Evolutionary conservation across 1,140 invertebrate species (phyloP).

Genomic region (Papilio glaucus): DNA sequence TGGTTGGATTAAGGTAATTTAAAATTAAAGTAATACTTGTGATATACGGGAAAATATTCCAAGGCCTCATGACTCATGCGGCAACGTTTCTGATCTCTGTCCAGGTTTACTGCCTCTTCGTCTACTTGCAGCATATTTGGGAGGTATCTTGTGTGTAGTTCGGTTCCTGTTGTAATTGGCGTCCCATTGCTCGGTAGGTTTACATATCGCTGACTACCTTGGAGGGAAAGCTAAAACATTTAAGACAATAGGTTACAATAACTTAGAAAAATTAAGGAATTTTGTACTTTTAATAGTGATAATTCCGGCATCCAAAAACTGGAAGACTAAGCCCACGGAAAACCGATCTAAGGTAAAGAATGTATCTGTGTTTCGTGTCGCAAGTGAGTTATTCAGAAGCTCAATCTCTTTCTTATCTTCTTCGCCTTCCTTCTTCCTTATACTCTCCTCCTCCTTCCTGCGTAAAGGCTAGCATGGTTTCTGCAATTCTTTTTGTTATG

Average conservation of each 20-base stretch:
- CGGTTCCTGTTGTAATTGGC: conserved; percentile 53
- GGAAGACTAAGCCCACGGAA: no score
- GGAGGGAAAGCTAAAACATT: conserved; percentile 46
- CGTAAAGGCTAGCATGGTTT: no score
- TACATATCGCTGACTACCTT: conserved; percentile 50
- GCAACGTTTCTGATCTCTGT: conserved; percentile 49
- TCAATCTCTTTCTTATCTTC: no score
- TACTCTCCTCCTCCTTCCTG: no score
- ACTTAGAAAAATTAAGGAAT: no score
- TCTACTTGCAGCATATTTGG: conserved; percentile 43
- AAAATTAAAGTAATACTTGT: conserved; percentile 51
- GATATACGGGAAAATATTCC: conserved; percentile 59
- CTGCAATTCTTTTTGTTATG: no score
- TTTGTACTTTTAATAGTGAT: not conserved
- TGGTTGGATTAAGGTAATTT: no score
- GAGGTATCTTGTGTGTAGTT: conserved; percentile 51
- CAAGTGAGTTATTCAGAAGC: no score
- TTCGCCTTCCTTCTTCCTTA: no score
- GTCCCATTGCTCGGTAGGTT: conserved; percentile 60
- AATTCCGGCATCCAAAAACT: no score
- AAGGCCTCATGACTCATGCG: conserved; percentile 44
- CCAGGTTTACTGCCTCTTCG: conserved; percentile 45
- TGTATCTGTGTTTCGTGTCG: no score
- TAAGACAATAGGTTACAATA: not conserved
- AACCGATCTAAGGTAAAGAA: no score